A percentile compares a stretch with the other conserved stretches of the same genome.
Conservation (phyloP, 2,113 vertebrate species). For the Psophia crepitans region DNA sequence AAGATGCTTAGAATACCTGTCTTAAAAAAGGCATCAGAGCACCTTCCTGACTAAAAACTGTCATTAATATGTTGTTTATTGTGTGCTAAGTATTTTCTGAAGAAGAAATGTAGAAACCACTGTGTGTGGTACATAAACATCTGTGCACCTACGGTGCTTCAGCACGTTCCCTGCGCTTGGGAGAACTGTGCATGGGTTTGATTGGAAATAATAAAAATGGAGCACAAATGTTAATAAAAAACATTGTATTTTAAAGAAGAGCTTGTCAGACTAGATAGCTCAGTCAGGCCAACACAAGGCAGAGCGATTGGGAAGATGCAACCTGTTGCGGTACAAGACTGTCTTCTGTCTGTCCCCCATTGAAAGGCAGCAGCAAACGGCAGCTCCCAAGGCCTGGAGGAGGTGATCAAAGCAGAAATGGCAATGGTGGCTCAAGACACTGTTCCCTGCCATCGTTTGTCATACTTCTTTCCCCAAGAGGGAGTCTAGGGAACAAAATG, state of each 20-base stretch:
- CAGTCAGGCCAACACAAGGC: background rate
- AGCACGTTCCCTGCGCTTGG: accelerated
- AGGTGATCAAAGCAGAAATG: background rate
- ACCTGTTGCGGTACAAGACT: background rate
- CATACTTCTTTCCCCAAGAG: background rate
- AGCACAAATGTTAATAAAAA: background rate
- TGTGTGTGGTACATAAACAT: background rate
- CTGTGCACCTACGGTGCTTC: background rate
- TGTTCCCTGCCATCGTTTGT: background rate
- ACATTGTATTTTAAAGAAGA: background rate
- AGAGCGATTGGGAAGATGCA: accelerated
- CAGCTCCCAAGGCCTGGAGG: background rate
- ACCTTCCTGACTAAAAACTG: background rate
- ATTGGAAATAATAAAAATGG: background rate
- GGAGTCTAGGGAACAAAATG: background rate
- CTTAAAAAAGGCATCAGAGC: background rate
- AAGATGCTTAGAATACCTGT: background rate
- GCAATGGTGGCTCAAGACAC: background rate
- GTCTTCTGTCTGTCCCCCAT: background rate
- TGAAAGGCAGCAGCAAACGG: background rate
- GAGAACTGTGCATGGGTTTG: background rate
- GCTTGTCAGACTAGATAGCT: background rate
- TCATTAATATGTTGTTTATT: background rate
- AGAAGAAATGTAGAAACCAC: background rate
- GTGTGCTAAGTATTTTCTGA: background rate